Evolutionary conservation across 1,140 invertebrate species (phyloP).

Genomic region (Papilio machaon): DNA sequence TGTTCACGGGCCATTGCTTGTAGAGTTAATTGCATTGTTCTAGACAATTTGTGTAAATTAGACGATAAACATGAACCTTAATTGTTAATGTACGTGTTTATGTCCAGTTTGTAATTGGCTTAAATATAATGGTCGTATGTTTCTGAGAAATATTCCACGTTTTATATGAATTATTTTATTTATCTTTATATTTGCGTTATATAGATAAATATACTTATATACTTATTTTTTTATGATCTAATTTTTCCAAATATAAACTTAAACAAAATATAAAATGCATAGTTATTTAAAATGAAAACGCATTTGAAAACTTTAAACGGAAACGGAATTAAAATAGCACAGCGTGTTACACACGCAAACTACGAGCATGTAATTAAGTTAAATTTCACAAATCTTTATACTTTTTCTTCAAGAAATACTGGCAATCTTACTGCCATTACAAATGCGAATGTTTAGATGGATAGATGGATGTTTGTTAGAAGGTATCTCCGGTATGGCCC

Average conservation of each 20-base stretch:
- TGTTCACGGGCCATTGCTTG: slow-evolving; percentile 21
- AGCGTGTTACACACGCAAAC: neutral
- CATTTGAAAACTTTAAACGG: neutral
- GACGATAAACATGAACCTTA: slow-evolving; percentile 3
- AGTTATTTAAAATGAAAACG: neutral
- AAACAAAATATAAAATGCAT: neutral
- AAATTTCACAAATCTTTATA: neutral
- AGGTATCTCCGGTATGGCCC: too few species aligned
- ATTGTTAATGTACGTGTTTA: slow-evolving; percentile 21
- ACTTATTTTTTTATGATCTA: too few species aligned
- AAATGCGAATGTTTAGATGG: too few species aligned
- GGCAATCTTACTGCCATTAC: too few species aligned
- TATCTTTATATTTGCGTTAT: neutral
- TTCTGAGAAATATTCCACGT: neutral
- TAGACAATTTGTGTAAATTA: slow-evolving; percentile 13
- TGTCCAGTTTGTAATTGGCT: slow-evolving; percentile 1
- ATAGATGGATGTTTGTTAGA: too few species aligned
- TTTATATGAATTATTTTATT: neutral
- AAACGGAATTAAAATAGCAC: neutral
- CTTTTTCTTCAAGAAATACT: too few species aligned
- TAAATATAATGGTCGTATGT: neutral
- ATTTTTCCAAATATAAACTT: too few species aligned
- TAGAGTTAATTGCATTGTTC: slow-evolving; percentile 21
- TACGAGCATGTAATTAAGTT: neutral
- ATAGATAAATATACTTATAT: too few species aligned